Conservation (phyloP, 2,797 vertebrate genomes). For the Coccyzus lansbergi region DNA sequence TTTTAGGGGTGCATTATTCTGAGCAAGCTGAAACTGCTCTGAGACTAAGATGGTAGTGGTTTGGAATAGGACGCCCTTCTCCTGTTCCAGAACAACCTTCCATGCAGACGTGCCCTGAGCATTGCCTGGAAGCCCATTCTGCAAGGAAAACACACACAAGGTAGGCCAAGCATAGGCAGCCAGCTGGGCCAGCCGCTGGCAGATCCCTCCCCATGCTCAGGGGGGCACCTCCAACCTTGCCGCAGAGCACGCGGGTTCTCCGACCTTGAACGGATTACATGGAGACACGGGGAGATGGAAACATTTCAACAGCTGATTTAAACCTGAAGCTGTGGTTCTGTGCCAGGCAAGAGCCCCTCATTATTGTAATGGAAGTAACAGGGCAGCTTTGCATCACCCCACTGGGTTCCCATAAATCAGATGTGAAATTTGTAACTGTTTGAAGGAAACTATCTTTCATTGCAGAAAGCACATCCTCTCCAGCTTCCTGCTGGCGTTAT, state of each 20-base stretch:
- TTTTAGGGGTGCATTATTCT: background rate
- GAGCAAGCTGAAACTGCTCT: background rate
- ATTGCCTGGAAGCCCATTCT: background rate
- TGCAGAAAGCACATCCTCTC: background rate
- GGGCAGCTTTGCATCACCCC: background rate
- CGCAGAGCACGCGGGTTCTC: background rate
- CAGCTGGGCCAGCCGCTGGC: background rate
- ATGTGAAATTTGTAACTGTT: background rate
- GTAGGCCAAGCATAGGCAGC: background rate
- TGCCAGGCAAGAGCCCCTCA: background rate
- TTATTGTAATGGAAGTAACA: rapidly evolving
- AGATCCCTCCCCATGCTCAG: background rate
- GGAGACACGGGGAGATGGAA: background rate
- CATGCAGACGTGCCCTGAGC: background rate
- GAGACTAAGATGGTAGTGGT: background rate
- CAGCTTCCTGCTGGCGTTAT: background rate
- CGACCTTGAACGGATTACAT: background rate
- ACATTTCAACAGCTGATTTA: background rate
- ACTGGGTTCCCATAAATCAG: background rate
- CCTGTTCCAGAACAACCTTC: background rate
- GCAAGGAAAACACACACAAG: background rate
- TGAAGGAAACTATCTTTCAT: background rate
- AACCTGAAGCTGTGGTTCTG: background rate
- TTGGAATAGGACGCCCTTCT: background rate
- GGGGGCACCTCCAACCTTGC: background rate